These are phyloP conservation scores for Pagetopsis macropterus DNA, from an alignment of 2,797 vertebrate species.

Conservation along the genomic window DNA sequence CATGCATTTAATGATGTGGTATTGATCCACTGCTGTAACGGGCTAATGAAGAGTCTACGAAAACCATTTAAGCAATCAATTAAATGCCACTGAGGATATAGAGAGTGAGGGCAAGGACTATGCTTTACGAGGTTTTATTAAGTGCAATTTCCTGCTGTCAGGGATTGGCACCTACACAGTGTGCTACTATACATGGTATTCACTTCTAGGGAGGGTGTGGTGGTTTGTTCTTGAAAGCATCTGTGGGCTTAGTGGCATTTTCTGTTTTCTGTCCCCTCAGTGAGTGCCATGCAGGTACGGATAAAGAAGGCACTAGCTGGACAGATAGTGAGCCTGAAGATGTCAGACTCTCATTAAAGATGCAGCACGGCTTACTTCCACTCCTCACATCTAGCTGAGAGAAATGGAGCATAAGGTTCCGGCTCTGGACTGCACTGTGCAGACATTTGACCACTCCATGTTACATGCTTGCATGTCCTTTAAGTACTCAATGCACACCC, in stretches of 20 bases:
- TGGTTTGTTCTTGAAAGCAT: conserved; percentile 10
- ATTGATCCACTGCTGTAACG: conserved; percentile 73
- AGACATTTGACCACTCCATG: conserved; percentile 60
- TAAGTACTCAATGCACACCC: background rate
- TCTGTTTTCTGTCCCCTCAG: conserved; percentile 21
- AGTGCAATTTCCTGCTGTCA: conserved; percentile 6
- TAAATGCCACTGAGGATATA: conserved; percentile 49
- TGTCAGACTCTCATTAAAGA: conserved; percentile 82
- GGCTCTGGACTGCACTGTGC: conserved; percentile 55
- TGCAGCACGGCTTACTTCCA: conserved; percentile 75
- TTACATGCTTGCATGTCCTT: conserved; percentile 35
- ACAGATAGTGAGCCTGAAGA: conserved; percentile 64
- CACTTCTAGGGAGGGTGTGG: background rate
- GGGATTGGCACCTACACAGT: conserved; percentile 5
- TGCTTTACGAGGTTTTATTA: conserved; percentile 29
- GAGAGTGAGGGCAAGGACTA: conserved; percentile 17
- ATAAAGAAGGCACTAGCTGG: conserved; percentile 38
- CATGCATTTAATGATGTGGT: conserved; percentile 71
- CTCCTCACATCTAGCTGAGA: conserved; percentile 63
- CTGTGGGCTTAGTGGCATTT: conserved; percentile 12
- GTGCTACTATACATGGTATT: background rate
- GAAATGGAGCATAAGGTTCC: conserved; percentile 72
- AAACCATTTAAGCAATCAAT: conserved; percentile 77
- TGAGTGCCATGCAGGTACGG: conserved; percentile 48
- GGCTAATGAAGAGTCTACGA: conserved; percentile 79